A percentile compares a stretch with the other conserved stretches of the same genome.
Conservation (phyloP, 2,888 invertebrate genomes). For the Lasioglossum marginatum region DNA sequence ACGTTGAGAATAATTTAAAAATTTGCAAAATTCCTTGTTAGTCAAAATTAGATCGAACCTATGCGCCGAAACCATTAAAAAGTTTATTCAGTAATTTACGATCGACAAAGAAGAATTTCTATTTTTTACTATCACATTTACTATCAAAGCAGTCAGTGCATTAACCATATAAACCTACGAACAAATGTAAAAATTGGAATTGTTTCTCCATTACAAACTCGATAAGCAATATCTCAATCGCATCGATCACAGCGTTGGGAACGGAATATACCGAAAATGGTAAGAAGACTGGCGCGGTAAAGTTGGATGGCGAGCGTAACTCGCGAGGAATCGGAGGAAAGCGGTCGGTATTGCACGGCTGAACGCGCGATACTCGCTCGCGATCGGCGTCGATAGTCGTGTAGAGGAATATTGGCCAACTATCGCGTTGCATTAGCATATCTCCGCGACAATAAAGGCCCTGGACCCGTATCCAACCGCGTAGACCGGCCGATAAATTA, state of each 20-base stretch:
- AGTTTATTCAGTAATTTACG: no score
- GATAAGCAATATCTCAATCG: not conserved
- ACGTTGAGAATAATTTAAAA: no score
- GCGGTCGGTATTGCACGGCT: not conserved
- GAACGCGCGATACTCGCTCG: constrained; percentile 29
- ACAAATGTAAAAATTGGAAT: not conserved
- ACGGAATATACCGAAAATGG: not conserved
- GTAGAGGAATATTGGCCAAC: constrained; percentile 50
- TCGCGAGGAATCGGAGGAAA: constrained; percentile 28
- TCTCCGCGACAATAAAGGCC: constrained; percentile 64
- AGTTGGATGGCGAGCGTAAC: constrained; percentile 10
- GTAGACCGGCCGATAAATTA: constrained; percentile 68
- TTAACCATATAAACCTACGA: no score
- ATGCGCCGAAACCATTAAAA: no score
- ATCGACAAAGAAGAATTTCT: no score
- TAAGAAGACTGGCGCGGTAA: constrained; percentile 9
- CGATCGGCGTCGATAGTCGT: constrained; percentile 49
- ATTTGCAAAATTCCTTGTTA: no score
- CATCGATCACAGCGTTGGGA: not conserved
- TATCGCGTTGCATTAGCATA: constrained; percentile 70
- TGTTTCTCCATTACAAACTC: not conserved
- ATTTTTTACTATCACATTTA: no score
- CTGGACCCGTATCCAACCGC: constrained; percentile 50
- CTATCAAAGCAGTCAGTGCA: no score
- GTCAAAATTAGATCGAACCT: no score